Percentiles rank a stretch among this genome's conserved stretches.
These are phyloP conservation scores for Poeciliopsis retropinna DNA, from an alignment of 2,113 vertebrate species.

Conservation along the genomic window DNA sequence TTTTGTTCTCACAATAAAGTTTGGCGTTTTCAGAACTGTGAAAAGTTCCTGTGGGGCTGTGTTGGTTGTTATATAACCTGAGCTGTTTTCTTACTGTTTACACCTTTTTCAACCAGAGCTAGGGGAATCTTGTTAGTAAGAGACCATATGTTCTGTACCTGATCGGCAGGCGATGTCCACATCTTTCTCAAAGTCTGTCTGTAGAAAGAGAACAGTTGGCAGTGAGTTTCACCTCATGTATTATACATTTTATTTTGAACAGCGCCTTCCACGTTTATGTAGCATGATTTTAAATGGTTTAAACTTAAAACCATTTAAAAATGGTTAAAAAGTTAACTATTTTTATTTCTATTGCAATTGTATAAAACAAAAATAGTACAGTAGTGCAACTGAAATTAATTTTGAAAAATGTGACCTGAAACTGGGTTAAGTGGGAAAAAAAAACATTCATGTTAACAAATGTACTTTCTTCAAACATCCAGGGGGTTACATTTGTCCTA, in stretches of 20 bases:
- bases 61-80: constrained; percentile 55
- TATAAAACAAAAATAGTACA: no score
- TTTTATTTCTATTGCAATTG: background rate
- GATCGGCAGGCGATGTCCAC: constrained; percentile 99
- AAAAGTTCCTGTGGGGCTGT: constrained; percentile 50
- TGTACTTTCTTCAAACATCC: no score
- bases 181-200: constrained; percentile 99
- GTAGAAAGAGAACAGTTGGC: constrained; percentile 54
- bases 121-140: constrained; percentile 38
- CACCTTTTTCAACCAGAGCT: constrained; percentile 37
- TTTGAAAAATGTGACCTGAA: background rate
- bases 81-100: constrained; percentile 48
- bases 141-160: constrained; percentile 84
- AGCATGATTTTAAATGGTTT: background rate
- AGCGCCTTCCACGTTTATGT: background rate
- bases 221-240: constrained; percentile 26
- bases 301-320: no score
- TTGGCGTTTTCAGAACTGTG: constrained; percentile 57
- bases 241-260: background rate
- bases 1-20: constrained; percentile 65
- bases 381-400: background rate
- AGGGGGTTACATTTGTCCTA: no score
- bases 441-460: no score
- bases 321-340: no score
- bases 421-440: no score